Evolutionary conservation across 1,140 invertebrate genomes (phyloP), one percentile per base, ranked within the genome.

Genomic region (Pogonognathellus flavescens): DNA sequence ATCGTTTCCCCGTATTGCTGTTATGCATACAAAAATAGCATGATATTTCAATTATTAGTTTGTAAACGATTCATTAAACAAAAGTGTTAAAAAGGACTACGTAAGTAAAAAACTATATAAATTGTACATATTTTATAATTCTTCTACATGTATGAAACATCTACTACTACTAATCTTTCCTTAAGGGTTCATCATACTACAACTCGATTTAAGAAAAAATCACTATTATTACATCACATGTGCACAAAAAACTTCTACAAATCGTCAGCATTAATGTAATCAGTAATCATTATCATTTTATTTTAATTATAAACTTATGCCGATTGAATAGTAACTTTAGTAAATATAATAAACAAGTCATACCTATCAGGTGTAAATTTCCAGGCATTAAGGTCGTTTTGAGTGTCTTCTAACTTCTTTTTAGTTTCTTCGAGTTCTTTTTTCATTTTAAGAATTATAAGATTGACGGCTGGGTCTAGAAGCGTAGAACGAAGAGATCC

Each of bases 311-410:
- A n/a, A n/a, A n/a, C n/a, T n/a, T n/a, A n/a, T n/a, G n/a, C n/a
- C n/a, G n/a, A n/a, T n/a, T n/a, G n/a, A n/a, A 57, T 14, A 14
- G 53, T 57, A n/a, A n/a, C n/a, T n/a, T n/a, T n/a, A n/a, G n/a
- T n/a, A n/a, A n/a, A n/a, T n/a, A n/a, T 14, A 57, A 57, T n/a
- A 55, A 52, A 16, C 31, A 41, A 41, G 31, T 41, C 22, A 31
- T 80, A 88, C 89, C 90, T 98, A 91, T 99, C 98, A 50, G 98
- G 97, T 20, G 97, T 99, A 90, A 99, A 99, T 91, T 99, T 99
- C 98, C 98, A 99, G 1, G 98, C 98, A 86, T 95, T 96, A 31
- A 99, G 92, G 93, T 99, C 98, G 92, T 98, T 98, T 92, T 99
- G 97, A 31, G 97, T 98, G 92, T 99, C 97, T 91, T 99, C 97